A percentile compares a stretch with the other conserved stretches of the same genome.
These are phyloP conservation scores for Holocentrus rufus DNA, from an alignment of 2,797 vertebrate genomes.

Conservation along the genomic window DNA sequence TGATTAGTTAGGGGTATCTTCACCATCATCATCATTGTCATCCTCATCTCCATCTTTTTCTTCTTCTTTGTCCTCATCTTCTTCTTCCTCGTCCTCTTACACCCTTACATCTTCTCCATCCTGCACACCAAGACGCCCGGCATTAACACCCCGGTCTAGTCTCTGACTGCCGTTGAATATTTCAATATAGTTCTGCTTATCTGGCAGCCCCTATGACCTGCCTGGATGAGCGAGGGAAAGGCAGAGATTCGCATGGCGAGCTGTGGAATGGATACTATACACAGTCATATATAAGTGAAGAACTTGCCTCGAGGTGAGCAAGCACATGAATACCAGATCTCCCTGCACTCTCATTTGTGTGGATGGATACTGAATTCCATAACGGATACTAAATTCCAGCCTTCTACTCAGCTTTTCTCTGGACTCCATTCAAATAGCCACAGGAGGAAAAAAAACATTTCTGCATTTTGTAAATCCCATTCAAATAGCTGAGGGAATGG, in stretches of 20 bases:
- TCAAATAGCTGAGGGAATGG: conserved; percentile 38
- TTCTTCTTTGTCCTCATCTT: conserved; percentile 9
- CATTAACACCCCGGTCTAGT: conserved; percentile 79
- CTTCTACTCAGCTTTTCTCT: conserved; percentile 47
- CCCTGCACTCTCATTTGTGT: conserved; percentile 59
- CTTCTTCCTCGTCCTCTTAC: neutral
- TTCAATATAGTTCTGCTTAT: conserved; percentile 83
- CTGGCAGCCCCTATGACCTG: conserved; percentile 79
- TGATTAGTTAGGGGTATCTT: conserved; percentile 50
- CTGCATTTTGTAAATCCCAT: conserved; percentile 27
- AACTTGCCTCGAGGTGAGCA: conserved; percentile 76
- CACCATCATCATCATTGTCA: conserved; percentile 39
- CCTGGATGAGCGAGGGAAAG: conserved; percentile 76
- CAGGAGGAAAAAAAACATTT: neutral
- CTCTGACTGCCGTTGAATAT: conserved; percentile 82
- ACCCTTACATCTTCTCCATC: conserved; percentile 27
- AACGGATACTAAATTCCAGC: conserved; percentile 44
- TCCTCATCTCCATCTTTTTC: neutral
- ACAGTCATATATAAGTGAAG: conserved; percentile 81
- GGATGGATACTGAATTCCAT: conserved; percentile 50
- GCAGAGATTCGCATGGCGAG: conserved; percentile 73
- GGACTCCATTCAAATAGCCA: conserved; percentile 31
- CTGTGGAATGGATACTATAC: conserved; percentile 80
- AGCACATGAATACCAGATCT: conserved; percentile 78
- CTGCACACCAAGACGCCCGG: conserved; percentile 55